phyloP scores from a whole-genome alignment of 2,113 vertebrate species.

The Anoplopoma fimbria region DNA sequence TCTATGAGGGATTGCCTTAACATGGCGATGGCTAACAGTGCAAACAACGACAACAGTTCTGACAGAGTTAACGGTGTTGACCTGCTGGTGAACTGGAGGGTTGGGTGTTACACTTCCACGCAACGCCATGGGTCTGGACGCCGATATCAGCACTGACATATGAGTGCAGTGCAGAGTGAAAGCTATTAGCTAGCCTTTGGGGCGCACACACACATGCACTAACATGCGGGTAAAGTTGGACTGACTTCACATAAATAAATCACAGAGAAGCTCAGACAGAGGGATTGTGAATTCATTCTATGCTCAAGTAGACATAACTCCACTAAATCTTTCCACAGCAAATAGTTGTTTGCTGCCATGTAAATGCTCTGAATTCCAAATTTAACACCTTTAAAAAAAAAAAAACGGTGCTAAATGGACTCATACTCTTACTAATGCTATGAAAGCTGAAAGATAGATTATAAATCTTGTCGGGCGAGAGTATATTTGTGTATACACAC shows the following conservation, averaged over 20 bases:
- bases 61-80: not conserved
- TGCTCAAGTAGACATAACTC: too few species aligned
- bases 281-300: not conserved
- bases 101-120: too few species aligned
- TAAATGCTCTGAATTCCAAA: not conserved
- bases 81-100: not conserved
- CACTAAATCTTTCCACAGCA: not conserved
- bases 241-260: not conserved
- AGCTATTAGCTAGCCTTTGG: not conserved
- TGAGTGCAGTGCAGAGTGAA: not conserved
- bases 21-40: too few species aligned
- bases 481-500: constrained; percentile 63
- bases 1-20: too few species aligned
- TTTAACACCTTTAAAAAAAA: not conserved
- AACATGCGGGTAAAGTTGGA: not conserved
- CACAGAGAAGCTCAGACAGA: not conserved
- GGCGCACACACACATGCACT: not conserved
- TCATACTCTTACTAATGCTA: constrained; percentile 44
- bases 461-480: constrained; percentile 56
- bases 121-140: not conserved
- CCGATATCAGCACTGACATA: too few species aligned
- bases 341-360: not conserved
- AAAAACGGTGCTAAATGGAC: constrained; percentile 19
- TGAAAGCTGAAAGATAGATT: constrained; percentile 55
- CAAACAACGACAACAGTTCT: too few species aligned